Base-by-base conservation (phyloP, 37 sponge, comb jelly and placozoan species). In the Eunapius fragilis region DNA sequence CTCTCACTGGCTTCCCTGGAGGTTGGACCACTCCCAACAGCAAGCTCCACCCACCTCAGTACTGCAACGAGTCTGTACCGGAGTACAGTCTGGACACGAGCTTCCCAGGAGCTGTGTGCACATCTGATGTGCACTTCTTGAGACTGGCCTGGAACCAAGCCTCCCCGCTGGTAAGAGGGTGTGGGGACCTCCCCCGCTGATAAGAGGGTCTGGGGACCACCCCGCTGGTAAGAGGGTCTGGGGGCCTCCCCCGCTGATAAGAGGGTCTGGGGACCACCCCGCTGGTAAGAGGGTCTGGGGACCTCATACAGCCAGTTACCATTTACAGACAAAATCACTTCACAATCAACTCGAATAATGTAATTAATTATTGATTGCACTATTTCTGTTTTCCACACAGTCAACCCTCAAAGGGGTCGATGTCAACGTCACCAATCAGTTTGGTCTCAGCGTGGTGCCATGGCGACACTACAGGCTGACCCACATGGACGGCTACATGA, bases 381-480 rank as follows among this genome's bases (percentile, higher is more conserved):
- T 68, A 36, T 24, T 35, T 67, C 5, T 9, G 6, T 6, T 41
- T 36, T n/a, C 76, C 67, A 37, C 76, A 41, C 14, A 94, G 94
- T 78, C 67, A 28, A 94, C 94, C 5, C 79, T 94, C 0, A 36
- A 0, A 25, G 93, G 82, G 37, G 78, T 86, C 45, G 76, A 22
- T 49, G 94, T 94, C 36, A 87, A 87, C 85, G 88, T 87, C 10
- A 85, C 82, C 75, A 94, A 94, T 80, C 71, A 90, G 76, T 90
- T 89, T 85, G 94, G 94, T 2, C 31, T 11, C 0, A 86, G 85
- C 38, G 23, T 81, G 27, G 81, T 94, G 10, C 94, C 94, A 32
- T 94, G 95, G 95, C 77, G 89, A 70, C 92, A 94, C 76, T 91
- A 94, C 34, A 82, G 95, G 36, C 95, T 91, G 32, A 94, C 95